phyloP scores from a whole-genome alignment of 2,888 invertebrate genomes.

The Lepidocyrtinus sp. region DNA sequence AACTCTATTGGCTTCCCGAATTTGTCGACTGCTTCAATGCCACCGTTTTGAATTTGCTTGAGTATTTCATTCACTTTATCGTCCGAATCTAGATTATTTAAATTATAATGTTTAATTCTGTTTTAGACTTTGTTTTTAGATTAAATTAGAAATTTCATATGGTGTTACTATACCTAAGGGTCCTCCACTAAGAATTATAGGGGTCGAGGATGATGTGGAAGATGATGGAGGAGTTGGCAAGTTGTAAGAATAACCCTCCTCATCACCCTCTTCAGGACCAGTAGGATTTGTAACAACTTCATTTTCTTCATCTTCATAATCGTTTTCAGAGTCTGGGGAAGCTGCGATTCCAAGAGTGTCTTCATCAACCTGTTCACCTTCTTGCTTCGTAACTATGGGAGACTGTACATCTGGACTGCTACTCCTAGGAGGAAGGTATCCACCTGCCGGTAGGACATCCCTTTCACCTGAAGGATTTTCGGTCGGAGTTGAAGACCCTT shows the following conservation, averaged over 20 bases:
- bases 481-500: conserved; percentile 43
- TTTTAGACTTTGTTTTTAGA: conserved; percentile 41
- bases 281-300: conserved; percentile 33
- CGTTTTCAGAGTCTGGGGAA: conserved; percentile 20
- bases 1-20: conserved; percentile 59
- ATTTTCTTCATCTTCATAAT: conserved; percentile 52
- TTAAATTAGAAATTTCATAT: conserved; percentile 60
- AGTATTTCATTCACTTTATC: conserved; percentile 61
- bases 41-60: conserved; percentile 60
- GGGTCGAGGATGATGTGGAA: conserved; percentile 19
- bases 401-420: background rate
- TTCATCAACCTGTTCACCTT: background rate
- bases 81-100: conserved; percentile 40
- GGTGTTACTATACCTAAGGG: conserved; percentile 56
- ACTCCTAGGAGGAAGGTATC: conserved; percentile 33
- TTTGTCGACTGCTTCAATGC: conserved; percentile 58
- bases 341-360: conserved; percentile 4
- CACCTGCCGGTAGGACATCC: background rate
- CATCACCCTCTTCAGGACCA: conserved; percentile 15
- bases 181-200: conserved; percentile 29
- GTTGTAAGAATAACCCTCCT: conserved; percentile 37
- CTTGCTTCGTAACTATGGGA: no score
- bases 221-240: conserved; percentile 57
- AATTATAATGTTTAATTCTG: conserved; percentile 9
- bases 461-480: conserved; percentile 17